Evolutionary conservation across 2,888 invertebrate genomes (phyloP).

Genomic region (Entomobrya proxima): DNA sequence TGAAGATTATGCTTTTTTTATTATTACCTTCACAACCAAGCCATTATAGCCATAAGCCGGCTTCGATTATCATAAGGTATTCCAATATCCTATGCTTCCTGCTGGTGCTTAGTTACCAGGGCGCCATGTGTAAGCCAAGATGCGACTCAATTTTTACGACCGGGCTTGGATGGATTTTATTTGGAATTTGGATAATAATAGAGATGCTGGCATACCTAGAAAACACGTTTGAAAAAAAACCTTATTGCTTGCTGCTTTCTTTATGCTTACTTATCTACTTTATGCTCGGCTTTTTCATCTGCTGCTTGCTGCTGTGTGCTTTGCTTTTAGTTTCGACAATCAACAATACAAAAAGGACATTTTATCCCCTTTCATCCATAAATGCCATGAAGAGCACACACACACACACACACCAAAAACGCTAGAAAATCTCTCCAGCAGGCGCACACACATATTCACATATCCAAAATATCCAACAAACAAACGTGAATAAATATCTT

Average conservation of each 20-base stretch:
- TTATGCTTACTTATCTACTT: no score
- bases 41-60: no score
- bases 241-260: no score
- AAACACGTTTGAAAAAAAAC: neutral
- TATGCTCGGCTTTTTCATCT: neutral
- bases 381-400: neutral
- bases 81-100: neutral
- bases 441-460: neutral
- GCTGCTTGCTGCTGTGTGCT: neutral
- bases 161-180: neutral
- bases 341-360: neutral
- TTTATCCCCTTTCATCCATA: slow-evolving; percentile 13
- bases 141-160: slow-evolving; percentile 19
- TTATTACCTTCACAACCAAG: neutral
- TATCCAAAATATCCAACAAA: neutral
- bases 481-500: slow-evolving; percentile 11
- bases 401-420: no score
- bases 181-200: slow-evolving; percentile 9
- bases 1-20: no score
- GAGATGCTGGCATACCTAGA: neutral
- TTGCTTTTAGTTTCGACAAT: no score
- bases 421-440: slow-evolving; percentile 1
- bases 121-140: slow-evolving; percentile 10
- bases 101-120: neutral
- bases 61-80: no score